Percentiles rank a stretch among this genome's conserved stretches.
These are phyloP conservation scores for Otus sunia DNA, from an alignment of 2,113 vertebrate species.

Conservation along the genomic window DNA sequence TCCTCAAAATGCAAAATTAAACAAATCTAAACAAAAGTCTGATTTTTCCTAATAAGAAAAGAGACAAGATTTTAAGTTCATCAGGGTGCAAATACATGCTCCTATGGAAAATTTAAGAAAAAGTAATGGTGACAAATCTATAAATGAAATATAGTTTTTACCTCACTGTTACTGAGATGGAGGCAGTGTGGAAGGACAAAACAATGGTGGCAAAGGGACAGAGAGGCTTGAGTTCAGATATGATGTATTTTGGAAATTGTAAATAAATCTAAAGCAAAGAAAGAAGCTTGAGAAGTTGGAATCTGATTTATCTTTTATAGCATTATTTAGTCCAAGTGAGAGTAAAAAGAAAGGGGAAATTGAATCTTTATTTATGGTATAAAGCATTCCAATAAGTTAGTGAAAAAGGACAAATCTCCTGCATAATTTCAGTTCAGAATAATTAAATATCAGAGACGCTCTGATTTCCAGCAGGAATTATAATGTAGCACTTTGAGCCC, in stretches of 20 bases:
- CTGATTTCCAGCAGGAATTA: background rate
- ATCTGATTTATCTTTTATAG: slow-evolving; percentile 21
- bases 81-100: background rate
- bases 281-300: slow-evolving; percentile 5
- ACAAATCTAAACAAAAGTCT: background rate
- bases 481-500: background rate
- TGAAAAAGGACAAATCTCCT: background rate
- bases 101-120: background rate
- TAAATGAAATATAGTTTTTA: background rate
- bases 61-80: background rate
- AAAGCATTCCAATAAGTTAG: background rate
- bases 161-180: background rate
- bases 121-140: background rate
- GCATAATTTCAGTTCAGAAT: background rate
- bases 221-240: background rate
- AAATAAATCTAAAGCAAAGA: slow-evolving; percentile 7
- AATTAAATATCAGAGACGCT: background rate
- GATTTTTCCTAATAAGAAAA: background rate
- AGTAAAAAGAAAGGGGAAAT: slow-evolving; percentile 17
- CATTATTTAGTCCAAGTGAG: slow-evolving; percentile 10
- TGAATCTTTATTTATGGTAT: slow-evolving; percentile 35
- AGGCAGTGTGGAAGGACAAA: background rate
- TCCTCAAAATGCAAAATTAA: background rate
- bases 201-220: background rate
- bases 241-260: background rate